Evolutionary conservation across 2,797 vertebrate genomes (phyloP).

Genomic region (Numenius phaeopus): DNA sequence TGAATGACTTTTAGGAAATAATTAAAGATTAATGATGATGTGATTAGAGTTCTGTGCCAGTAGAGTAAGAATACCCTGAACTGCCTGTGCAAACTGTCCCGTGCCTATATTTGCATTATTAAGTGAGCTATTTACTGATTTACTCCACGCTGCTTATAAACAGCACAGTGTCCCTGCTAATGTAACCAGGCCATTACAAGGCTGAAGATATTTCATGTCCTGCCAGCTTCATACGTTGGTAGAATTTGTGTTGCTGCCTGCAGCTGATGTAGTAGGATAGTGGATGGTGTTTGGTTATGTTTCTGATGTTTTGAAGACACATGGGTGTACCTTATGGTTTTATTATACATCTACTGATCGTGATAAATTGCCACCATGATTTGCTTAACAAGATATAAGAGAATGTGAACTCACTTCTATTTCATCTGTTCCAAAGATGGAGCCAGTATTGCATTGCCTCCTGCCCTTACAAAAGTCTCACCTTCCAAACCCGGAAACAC

Average conservation of each 20-base stretch:
- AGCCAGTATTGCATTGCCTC: neutral
- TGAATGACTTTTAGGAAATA: neutral
- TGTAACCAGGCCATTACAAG: accelerated
- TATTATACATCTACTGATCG: neutral
- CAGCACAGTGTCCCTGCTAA: neutral
- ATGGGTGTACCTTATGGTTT: neutral
- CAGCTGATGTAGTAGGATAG: neutral
- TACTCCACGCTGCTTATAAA: neutral
- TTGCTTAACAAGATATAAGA: neutral
- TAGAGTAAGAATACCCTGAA: neutral
- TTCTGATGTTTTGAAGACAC: neutral
- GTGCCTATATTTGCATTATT: accelerated
- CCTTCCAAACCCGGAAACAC: neutral
- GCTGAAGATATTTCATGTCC: neutral
- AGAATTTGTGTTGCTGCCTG: neutral
- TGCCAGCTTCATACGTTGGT: neutral
- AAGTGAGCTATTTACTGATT: neutral
- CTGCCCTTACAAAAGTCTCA: neutral
- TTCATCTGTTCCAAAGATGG: neutral
- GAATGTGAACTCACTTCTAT: neutral
- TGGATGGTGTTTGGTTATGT: neutral
- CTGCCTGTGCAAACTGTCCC: neutral
- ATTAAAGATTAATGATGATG: neutral
- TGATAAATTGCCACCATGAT: neutral
- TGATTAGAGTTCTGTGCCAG: neutral